phyloP scores from a whole-genome alignment of 2,888 invertebrate species.

The Exephanes ischioxanthus region DNA sequence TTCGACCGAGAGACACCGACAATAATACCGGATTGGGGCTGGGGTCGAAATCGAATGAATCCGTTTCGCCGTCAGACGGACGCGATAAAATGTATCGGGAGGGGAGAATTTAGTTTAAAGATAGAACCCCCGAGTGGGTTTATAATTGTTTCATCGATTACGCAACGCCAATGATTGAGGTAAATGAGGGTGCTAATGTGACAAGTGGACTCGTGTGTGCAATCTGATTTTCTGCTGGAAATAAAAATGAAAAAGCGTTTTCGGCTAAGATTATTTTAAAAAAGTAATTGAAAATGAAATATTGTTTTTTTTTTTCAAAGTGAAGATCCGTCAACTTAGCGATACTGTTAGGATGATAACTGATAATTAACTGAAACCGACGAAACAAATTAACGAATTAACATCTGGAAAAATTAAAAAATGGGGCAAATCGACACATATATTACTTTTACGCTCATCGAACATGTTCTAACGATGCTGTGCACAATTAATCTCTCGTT shows the following conservation, averaged over 20 bases:
- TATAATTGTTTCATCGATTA: constrained; percentile 53
- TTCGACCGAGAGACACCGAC: neutral
- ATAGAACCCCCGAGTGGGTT: constrained; percentile 50
- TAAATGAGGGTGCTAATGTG: constrained; percentile 64
- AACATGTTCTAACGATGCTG: constrained; percentile 63
- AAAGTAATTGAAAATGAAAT: neutral
- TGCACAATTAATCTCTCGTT: constrained; percentile 51
- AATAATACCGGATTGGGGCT: neutral
- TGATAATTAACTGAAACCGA: constrained; percentile 42
- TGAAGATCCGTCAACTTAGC: neutral
- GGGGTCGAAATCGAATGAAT: constrained; percentile 25
- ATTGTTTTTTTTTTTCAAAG: neutral
- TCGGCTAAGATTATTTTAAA: constrained; percentile 8
- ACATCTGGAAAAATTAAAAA: constrained; percentile 22
- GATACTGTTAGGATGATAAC: neutral
- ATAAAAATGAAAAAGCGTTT: constrained; percentile 27
- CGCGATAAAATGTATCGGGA: constrained; percentile 8
- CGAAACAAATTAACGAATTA: constrained; percentile 32
- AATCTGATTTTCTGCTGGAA: constrained; percentile 28
- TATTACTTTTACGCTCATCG: constrained; percentile 47
- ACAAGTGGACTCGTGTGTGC: constrained; percentile 59
- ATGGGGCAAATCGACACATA: constrained; percentile 56
- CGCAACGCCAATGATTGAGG: constrained; percentile 55
- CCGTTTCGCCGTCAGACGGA: neutral
- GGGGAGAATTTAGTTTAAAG: constrained; percentile 54